phyloP scores from a whole-genome alignment of 2,113 vertebrate genomes.

The Bufo gargarizans region DNA sequence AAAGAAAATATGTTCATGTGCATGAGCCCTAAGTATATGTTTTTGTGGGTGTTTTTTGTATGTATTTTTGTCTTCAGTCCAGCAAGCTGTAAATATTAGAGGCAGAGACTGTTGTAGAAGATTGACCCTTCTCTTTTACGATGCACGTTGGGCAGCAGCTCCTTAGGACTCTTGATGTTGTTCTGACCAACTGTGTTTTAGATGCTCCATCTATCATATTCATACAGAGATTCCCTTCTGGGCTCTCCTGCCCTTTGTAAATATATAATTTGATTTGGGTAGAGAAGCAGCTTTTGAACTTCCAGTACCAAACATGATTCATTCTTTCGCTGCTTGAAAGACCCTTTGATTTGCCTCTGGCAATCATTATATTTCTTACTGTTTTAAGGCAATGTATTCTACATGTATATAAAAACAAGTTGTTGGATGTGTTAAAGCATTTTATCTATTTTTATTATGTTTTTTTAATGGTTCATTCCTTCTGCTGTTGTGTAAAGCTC shows the following conservation, averaged over 20 bases:
- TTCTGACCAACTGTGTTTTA: not conserved
- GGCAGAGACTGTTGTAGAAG: not conserved
- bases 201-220: not conserved
- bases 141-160: not conserved
- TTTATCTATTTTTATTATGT: not conserved
- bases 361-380: slow-evolving; percentile 10
- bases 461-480: too few species aligned
- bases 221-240: slow-evolving; percentile 14
- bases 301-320: not conserved
- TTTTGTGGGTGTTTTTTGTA: not conserved
- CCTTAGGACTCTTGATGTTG: not conserved
- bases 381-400: slow-evolving; percentile 6
- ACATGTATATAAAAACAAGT: not conserved
- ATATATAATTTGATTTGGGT: slow-evolving; percentile 3
- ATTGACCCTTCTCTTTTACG: not conserved
- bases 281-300: not conserved
- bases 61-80: not conserved
- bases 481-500: too few species aligned
- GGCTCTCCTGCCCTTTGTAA: slow-evolving; percentile 35
- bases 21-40: too few species aligned
- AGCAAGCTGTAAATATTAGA: not conserved
- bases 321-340: slow-evolving; percentile 1
- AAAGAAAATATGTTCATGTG: too few species aligned
- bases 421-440: not conserved
- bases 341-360: not conserved